Evolutionary conservation across 1,140 invertebrate species (phyloP), one percentile per base, ranked within the genome.

Genomic region (Zaprionus nigranus): DNA sequence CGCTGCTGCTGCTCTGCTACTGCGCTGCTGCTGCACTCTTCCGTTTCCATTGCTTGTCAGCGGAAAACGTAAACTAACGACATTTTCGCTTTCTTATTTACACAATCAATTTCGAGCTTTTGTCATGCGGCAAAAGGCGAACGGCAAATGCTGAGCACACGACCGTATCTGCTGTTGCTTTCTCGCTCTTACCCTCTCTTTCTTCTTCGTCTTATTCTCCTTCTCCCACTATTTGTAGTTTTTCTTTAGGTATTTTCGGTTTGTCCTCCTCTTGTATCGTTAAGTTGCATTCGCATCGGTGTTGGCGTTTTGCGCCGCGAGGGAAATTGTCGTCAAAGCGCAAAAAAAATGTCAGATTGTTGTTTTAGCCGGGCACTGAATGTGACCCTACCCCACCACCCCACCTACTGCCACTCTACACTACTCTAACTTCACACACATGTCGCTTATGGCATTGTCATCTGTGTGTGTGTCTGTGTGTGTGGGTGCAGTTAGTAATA

Each of bases 31-130:
- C 54, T 56, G 34, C 40, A 26, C 40, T 53, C 34, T 54, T 61
- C 69, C 65, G 67, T 75, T 79, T 66, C 64, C 77, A 81, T 76
- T 69, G 84, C 85, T 88, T 87, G 84, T 87, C 84, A 87, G 84
- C 83, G 83, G 84, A 88, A 87, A 88, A 84, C 85, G 84, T 90
- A 88, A 90, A 90, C 84, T 88, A 88, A 88, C 84, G 84, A 84
- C 84, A 84, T 90, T 90, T 90, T 90, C 85, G 81, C 79, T 84
- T 79, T 85, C 84, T 88, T 88, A 88, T 88, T 88, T 88, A 88
- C 84, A 90, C 84, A 88, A 90, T 88, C 84, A 88, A 88, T 88
- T 88, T 90, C 59, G 78, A 59, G 82, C 82, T 85, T 86, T 79
- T 84, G 78, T 81, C 78, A 88, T 83, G 78, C 77, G 64, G 64